phyloP scores from a whole-genome alignment of 2,113 vertebrate species.

The Donacobius atricapilla region DNA sequence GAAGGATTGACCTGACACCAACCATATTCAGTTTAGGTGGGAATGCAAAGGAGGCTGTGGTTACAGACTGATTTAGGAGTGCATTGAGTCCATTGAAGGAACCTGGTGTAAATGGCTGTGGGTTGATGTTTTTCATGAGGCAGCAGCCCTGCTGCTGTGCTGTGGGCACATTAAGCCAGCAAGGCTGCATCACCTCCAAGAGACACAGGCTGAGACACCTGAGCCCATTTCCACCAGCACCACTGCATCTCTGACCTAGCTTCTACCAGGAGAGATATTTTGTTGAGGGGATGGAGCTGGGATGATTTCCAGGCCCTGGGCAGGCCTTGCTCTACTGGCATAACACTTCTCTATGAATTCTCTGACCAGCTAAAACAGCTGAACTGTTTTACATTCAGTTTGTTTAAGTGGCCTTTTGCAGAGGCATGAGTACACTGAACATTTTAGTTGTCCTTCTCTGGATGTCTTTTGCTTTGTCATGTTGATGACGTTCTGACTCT shows the following conservation, averaged over 20 bases:
- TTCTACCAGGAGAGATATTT: not conserved
- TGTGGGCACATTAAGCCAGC: not conserved
- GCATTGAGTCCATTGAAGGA: not conserved
- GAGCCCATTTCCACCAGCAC: not conserved
- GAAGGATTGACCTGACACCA: not conserved
- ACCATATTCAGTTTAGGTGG: not conserved
- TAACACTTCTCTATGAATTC: not conserved
- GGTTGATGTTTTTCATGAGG: not conserved
- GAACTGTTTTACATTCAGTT: not conserved
- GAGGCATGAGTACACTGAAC: fast-evolving
- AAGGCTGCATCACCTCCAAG: not conserved
- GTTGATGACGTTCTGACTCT: not conserved
- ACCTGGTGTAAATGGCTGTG: not conserved
- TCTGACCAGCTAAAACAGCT: not conserved
- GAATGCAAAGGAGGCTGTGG: not conserved
- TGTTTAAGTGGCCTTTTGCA: not conserved
- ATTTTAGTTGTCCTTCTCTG: not conserved
- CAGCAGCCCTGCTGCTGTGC: not conserved
- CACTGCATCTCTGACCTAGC: not conserved
- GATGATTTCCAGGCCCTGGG: not conserved
- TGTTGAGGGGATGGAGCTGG: not conserved
- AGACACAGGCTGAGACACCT: not conserved
- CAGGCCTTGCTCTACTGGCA: not conserved
- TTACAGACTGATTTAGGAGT: not conserved
- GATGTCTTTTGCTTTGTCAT: not conserved